phyloP scores from a whole-genome alignment of 2,888 invertebrate genomes.

The Drosophila seclusa region DNA sequence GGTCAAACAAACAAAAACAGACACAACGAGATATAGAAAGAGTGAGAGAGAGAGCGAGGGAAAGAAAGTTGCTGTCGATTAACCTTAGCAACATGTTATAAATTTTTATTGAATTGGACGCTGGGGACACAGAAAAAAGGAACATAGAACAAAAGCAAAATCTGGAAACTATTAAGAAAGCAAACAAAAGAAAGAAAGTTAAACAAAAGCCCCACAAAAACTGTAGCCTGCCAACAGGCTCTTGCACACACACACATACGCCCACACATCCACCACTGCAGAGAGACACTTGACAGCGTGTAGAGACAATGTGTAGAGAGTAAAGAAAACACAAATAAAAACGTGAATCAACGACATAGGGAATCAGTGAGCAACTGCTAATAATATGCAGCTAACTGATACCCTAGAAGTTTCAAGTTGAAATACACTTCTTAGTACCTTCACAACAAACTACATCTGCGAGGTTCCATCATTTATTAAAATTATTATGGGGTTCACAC shows the following conservation, averaged over 20 bases:
- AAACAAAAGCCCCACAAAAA: constrained; percentile 46
- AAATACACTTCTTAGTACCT: too few relatives aligned
- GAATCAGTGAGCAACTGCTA: constrained; percentile 1
- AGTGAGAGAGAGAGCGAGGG: not conserved
- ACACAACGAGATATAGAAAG: not conserved
- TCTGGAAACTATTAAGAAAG: constrained; percentile 63
- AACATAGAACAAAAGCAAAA: constrained; percentile 11
- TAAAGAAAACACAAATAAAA: constrained; percentile 5
- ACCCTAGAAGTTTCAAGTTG: not conserved
- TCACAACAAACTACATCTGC: not conserved
- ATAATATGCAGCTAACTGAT: not conserved
- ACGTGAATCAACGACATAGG: not conserved
- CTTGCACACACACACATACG: not conserved
- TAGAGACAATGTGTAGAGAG: constrained; percentile 18
- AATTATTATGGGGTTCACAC: not conserved
- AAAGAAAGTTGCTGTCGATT: constrained; percentile 48
- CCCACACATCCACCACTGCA: not conserved
- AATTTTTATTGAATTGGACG: constrained; percentile 61
- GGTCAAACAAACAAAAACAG: constrained; percentile 13
- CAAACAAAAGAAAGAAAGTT: constrained; percentile 49
- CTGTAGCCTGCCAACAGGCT: constrained; percentile 26
- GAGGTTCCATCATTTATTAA: not conserved
- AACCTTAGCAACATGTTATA: constrained; percentile 62
- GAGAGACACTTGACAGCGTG: constrained; percentile 2
- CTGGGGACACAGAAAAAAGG: constrained; percentile 17